These are phyloP conservation scores for Sciurus carolinensis DNA, from an alignment of 2,797 vertebrate genomes.

Conservation along the genomic window DNA sequence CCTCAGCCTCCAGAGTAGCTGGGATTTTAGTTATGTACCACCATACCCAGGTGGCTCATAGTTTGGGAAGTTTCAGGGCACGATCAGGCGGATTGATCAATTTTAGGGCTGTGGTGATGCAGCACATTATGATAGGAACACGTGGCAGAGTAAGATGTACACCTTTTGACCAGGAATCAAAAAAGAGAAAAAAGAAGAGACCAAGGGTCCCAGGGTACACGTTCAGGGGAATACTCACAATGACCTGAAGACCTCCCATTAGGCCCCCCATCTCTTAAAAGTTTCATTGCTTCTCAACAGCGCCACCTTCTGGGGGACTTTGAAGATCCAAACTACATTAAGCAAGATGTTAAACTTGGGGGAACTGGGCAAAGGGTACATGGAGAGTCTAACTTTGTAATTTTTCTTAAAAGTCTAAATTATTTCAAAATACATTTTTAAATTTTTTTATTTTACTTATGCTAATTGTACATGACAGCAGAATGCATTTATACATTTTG, in stretches of 20 bases:
- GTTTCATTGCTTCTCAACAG: neutral
- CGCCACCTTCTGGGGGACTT: neutral
- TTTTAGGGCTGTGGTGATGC: neutral
- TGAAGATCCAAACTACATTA: neutral
- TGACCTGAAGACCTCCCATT: neutral
- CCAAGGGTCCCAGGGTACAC: neutral
- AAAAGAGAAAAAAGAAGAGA: too few species aligned
- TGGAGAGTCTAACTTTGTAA: neutral
- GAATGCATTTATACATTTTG: too few species aligned
- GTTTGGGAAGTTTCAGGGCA: neutral
- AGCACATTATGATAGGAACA: neutral
- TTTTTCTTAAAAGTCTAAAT: neutral
- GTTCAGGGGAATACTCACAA: rapidly evolving
- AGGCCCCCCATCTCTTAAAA: neutral
- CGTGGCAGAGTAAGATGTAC: neutral
- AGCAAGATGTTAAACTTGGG: neutral
- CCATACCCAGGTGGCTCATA: too few species aligned
- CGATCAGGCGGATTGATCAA: neutral
- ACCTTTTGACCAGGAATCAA: neutral
- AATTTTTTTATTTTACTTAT: too few species aligned
- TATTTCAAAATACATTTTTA: neutral
- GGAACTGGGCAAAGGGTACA: neutral
- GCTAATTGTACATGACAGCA: too few species aligned
- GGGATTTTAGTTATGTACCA: neutral
- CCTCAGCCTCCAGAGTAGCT: neutral